Evolutionary conservation across 2,888 invertebrate genomes (phyloP), one percentile per base, ranked within the genome.

Genomic region (Hirudinaria manillensis): DNA sequence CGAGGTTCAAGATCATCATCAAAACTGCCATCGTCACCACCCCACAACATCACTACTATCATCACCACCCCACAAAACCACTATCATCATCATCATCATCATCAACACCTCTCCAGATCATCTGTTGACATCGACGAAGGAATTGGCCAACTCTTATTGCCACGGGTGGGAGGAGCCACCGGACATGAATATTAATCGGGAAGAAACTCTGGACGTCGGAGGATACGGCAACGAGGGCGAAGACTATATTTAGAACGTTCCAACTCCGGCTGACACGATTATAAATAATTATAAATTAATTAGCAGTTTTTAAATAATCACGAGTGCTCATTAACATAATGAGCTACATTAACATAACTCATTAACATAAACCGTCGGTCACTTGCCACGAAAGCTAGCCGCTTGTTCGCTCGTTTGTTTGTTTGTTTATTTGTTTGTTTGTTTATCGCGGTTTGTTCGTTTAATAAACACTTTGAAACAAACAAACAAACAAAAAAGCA

Each of bases 181-280:
- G 32, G 55, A 27, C 56, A 21, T 68, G 36, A 68, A 68, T 68
- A 68, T 68, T 68, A 29, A 68, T 34, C n/a, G 13, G n/a, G 68
- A 68, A 32, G 68, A 68, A 24, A 1, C 32, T 1, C 36, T 68
- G 68, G 68, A 68, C 16, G 68, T 68, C 16, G 68, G 16, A n/a
- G 68, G 68, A 1, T 34, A 3, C n/a, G 68, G 16, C 34, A 65
- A 27, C 24, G 68, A 67, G 3, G 32, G 29, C 3, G 67, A 68
- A 10, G n/a, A 68, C 16, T 32, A 68, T 61, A 7, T 61, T 24
- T 34, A 34, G 34, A 34, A 61, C 19, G n/a, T 27, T 61, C 19
- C 10, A 13, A n/a, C 61, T 61, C 1, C 7, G 7, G 13, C 3
- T 24, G 24, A 29, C 24, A 27, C 29, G 61, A 29, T 61, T 10